Base-by-base conservation (phyloP, 2,113 vertebrate species). In the Trochalopteron elliotii region DNA sequence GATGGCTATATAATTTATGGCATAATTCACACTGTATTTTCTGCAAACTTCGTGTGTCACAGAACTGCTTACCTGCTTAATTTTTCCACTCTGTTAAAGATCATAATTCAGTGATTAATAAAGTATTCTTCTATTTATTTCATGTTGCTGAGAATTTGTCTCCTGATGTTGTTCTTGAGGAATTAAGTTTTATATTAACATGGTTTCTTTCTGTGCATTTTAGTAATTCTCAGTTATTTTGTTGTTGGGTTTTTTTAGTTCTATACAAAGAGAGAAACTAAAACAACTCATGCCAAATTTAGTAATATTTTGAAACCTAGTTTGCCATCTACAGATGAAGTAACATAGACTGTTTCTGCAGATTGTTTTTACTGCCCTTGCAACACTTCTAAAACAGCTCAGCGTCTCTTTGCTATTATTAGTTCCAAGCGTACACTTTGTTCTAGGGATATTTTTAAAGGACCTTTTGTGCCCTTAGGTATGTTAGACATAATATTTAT, bases 401-500 rank as follows among this genome's bases (percentile, higher is more conserved):
- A 95, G 77, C 69, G 10, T 72, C 21, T 80, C 89, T 75, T 44
- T 94, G 80, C 67, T 96, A 30, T 94, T 95, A 91, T 87, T 90
- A 92, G 60, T 89, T 96, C 42, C 76, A 64, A 88, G 39, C 44
- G 68, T 89, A 72, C 56, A 78, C 49, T 96, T 85, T 86, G 76
- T 89, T 96, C 85, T 93, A 81, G 31, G 35, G 69, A 89, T 53
- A 91, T 90, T 83, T 96, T 97, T 96, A 90, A 77, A 94, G 68
- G 56, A 93, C 71, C 59, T 87, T 91, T 67, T 83, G 69, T 96
- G 69, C 93, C 96, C 71, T 90, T 82, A 95, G 95, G 83, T 88
- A 80, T 94, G 72, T 91, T 94, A 80, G 60, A 90, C 49, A 94
- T 89, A 95, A 92, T 96, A 96, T 96, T 94, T 96, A 90, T 97